Evolutionary conservation across 2,888 invertebrate species (phyloP).

Genomic region (Drosophila pegasa): DNA sequence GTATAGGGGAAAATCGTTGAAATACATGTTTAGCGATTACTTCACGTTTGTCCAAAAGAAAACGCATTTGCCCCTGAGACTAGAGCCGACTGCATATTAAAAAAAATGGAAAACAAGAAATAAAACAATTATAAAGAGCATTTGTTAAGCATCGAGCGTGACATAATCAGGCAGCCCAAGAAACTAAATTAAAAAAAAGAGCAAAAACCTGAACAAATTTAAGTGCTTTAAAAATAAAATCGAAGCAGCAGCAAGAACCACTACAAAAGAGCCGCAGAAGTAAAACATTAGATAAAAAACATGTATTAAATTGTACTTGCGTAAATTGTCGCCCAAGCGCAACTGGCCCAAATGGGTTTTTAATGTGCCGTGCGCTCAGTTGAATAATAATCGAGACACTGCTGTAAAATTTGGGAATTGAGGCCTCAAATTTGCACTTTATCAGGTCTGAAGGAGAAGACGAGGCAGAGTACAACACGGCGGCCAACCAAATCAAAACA

Average conservation of each 20-base stretch:
- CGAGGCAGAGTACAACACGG: slow-evolving; percentile 25
- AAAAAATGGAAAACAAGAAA: slow-evolving; percentile 3
- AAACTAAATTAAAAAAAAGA: slow-evolving; percentile 27
- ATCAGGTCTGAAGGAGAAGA: slow-evolving; percentile 15
- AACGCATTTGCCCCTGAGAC: slow-evolving; percentile 34
- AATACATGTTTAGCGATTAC: slow-evolving; percentile 44
- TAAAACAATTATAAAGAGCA: slow-evolving; percentile 40
- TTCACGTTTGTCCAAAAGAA: slow-evolving; percentile 35
- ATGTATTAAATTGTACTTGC: slow-evolving; percentile 25
- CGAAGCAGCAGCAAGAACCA: slow-evolving; percentile 48
- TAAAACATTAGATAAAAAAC: slow-evolving; percentile 19
- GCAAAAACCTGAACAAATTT: slow-evolving; percentile 36
- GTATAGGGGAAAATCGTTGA: slow-evolving; percentile 37
- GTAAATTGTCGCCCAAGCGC: slow-evolving; percentile 17
- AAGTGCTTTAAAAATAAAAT: slow-evolving; percentile 63
- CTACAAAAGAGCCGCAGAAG: slow-evolving; percentile 57
- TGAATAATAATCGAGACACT: slow-evolving; percentile 17
- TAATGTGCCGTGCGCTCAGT: slow-evolving; percentile 10
- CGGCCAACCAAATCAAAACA: slow-evolving; percentile 73
- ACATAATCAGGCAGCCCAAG: slow-evolving; percentile 64
- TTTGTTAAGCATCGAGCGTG: slow-evolving; percentile 57
- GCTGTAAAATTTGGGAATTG: slow-evolving; percentile 35
- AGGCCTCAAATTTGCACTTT: slow-evolving; percentile 59
- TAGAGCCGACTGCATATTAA: slow-evolving; percentile 29
- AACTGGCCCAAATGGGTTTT: slow-evolving; percentile 21